Evolutionary conservation across 2,797 vertebrate species (phyloP).

Genomic region (Sitta carolinensis): DNA sequence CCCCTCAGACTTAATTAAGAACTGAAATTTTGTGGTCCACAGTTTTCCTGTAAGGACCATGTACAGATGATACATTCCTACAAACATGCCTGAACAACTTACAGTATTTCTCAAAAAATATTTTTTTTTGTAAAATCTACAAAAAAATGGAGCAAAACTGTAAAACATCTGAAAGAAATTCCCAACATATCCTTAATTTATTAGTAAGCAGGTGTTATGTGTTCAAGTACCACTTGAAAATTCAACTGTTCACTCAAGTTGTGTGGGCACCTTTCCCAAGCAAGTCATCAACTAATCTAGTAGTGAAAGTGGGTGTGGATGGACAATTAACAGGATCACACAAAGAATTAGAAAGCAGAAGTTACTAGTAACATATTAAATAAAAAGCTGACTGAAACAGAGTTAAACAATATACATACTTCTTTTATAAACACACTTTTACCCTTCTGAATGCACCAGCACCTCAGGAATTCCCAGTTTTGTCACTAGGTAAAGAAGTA

Average conservation of each 20-base stretch:
- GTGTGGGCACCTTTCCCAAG: neutral
- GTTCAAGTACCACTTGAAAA: constrained; percentile 3
- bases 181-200: neutral
- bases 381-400: neutral
- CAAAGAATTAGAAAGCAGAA: neutral
- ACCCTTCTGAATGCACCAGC: neutral
- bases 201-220: neutral
- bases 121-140: neutral
- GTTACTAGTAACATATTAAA: neutral
- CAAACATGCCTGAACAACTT: neutral
- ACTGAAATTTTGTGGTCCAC: neutral
- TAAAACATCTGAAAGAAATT: neutral
- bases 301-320: neutral
- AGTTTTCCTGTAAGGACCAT: neutral
- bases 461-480: neutral
- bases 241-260: neutral
- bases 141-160: neutral
- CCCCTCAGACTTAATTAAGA: neutral
- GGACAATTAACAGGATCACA: neutral
- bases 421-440: neutral
- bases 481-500: neutral
- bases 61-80: neutral
- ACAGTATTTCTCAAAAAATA: neutral
- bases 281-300: neutral
- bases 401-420: neutral